Conservation (phyloP, 2,888 invertebrate species). For the Tineola bisselliella region DNA sequence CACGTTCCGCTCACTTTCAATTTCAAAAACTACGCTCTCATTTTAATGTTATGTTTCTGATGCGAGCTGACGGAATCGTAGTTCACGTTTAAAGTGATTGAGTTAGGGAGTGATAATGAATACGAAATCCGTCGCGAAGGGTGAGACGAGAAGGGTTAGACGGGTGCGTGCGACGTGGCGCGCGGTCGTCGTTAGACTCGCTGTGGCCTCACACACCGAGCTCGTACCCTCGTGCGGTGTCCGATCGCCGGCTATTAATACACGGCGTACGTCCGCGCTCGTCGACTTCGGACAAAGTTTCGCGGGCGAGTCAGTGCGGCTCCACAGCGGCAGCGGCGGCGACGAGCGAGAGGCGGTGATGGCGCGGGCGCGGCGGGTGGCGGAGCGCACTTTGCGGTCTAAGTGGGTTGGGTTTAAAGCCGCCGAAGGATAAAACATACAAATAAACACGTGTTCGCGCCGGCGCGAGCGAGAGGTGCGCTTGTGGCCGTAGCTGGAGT, state of each 20-base stretch:
- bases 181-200: constrained; percentile 43
- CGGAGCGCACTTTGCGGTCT: constrained; percentile 73
- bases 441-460: constrained; percentile 72
- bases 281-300: constrained; percentile 67
- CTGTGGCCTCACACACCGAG: constrained; percentile 22
- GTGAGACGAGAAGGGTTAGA: constrained; percentile 3
- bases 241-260: constrained; percentile 48
- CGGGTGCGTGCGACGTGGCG: constrained; percentile 29
- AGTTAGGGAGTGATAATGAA: not conserved
- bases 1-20: constrained; percentile 44
- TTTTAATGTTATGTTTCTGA: not conserved
- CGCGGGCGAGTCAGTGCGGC: constrained; percentile 57
- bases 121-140: constrained; percentile 19
- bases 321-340: constrained; percentile 47
- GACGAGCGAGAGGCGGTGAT: constrained; percentile 59
- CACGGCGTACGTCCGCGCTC: constrained; percentile 60
- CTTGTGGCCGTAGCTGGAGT: constrained; percentile 39
- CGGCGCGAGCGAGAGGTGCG: constrained; percentile 68
- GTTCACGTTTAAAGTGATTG: not conserved
- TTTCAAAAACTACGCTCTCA: constrained; percentile 26
- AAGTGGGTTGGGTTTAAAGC: constrained; percentile 74
- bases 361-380: constrained; percentile 68
- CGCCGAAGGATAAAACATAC: constrained; percentile 73
- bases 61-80: not conserved
- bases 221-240: constrained; percentile 26